Conservation (phyloP, 2,113 vertebrate species). For the Mionectes macconnelli region DNA sequence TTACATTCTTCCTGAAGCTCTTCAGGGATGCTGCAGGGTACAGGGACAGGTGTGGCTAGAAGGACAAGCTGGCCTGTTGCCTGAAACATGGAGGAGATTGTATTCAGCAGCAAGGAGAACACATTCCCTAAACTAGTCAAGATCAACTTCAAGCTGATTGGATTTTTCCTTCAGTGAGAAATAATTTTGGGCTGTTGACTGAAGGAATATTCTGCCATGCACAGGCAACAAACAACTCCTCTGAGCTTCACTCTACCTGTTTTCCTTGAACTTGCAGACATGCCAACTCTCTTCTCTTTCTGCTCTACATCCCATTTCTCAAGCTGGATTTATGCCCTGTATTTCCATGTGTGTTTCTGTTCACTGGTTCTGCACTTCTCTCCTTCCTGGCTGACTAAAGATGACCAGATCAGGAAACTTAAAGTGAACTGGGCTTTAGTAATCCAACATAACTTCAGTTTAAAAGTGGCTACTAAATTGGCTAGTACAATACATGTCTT, state of each 20-base stretch:
- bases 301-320: not conserved
- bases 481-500: not conserved
- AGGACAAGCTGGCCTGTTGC: not conserved
- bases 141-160: not conserved
- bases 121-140: not conserved
- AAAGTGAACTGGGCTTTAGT: not conserved
- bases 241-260: not conserved
- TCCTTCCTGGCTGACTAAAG: not conserved
- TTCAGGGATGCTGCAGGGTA: not conserved
- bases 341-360: not conserved
- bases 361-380: not conserved
- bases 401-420: not conserved
- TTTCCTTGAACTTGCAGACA: not conserved
- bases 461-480: not conserved
- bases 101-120: not conserved
- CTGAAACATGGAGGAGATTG: not conserved
- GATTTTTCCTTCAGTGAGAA: not conserved
- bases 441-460: not conserved
- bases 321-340: not conserved
- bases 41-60: not conserved
- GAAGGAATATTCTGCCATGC: not conserved
- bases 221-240: not conserved
- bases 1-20: not conserved
- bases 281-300: not conserved
- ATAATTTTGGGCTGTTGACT: not conserved